Percentiles rank a stretch among this genome's conserved stretches.
phyloP scores from a whole-genome alignment of 2,888 invertebrate genomes.

The Oithona nana region DNA sequence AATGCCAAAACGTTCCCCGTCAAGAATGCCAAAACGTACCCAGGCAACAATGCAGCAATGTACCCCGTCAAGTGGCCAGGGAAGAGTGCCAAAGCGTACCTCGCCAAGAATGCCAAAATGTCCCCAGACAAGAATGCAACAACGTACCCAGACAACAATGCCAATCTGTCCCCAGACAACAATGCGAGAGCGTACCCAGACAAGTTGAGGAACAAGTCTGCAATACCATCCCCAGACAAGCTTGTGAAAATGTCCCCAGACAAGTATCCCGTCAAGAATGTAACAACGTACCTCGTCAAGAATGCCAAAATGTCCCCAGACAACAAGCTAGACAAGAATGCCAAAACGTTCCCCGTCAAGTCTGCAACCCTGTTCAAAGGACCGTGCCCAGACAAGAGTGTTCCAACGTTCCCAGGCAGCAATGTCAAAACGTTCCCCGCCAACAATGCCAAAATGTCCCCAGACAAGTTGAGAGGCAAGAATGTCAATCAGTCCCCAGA shows the following conservation, averaged over 20 bases:
- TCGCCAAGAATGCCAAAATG: not conserved
- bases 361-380: slow-evolving; percentile 1
- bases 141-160: not conserved
- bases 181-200: slow-evolving; percentile 2
- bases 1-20: slow-evolving; percentile 9
- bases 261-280: slow-evolving; percentile 3
- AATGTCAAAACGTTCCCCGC: slow-evolving; percentile 1
- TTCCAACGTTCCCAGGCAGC: not conserved
- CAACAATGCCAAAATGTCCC: slow-evolving; percentile 14
- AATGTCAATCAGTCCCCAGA: not conserved
- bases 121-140: slow-evolving; percentile 5
- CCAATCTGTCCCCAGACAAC: slow-evolving; percentile 2
- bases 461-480: too few relatives aligned
- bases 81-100: slow-evolving; percentile 10
- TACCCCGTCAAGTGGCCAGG: not conserved
- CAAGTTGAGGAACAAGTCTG: slow-evolving; percentile 10
- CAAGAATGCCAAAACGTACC: slow-evolving; percentile 12
- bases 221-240: slow-evolving; percentile 7
- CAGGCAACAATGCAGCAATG: slow-evolving; percentile 14
- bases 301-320: slow-evolving; percentile 10
- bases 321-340: slow-evolving; percentile 1
- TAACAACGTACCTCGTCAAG: slow-evolving; percentile 5
- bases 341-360: slow-evolving; percentile 3
- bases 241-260: slow-evolving; percentile 15
- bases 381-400: slow-evolving; percentile 7